Base-by-base conservation (phyloP, 2,797 vertebrate genomes). In the Myripristis jacobus region DNA sequence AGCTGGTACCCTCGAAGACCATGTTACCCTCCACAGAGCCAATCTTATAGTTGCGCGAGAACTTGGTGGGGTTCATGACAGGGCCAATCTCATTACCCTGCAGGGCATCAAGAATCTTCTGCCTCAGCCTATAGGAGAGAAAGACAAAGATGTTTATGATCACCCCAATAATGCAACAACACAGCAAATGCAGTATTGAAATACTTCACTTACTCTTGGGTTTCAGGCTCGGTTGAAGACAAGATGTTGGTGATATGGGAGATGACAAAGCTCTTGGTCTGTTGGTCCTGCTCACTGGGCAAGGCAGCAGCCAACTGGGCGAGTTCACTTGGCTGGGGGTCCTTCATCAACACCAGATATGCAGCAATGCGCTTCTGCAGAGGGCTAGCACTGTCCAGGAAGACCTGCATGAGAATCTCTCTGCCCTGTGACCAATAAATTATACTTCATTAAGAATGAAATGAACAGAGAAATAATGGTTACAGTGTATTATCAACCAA, bases 271-370 rank as follows among this genome's bases (percentile, higher is more conserved):
- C 92, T 97, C 91, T 94, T 96, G 84, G 95, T 91, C 93, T 99
- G 96, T 27, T 90, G 78, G 0, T 93, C 94, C 66, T 90, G 84
- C 56, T 96, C 95, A 29, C n/a, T 87, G 19, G 85, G 73, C 70
- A 98, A 88, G 41, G 91, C 84, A n/a, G 82, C 80, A 62, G 70
- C 43, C 66, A 98, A 73, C 78, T 90, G 92, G 63, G 71, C 18
- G 0, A 99, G 85, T 72, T 97, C 94, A 60, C 75, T 87, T 38
- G 80, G 60, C 62, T 94, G 90, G 36, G 96, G 96, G 63, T 88
- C 79, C 84, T 93, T 96, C 96, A 99, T 99, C 38, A 99, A 79
- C 15, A 96, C 91, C 83, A 99, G 95, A 72, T 98, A 99, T 36
- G 96, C 95, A 47, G 96, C 95, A 65, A 99, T 76, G n/a, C 97